phyloP scores from a whole-genome alignment of 1,140 invertebrate genomes.

The Bombus huntii region DNA sequence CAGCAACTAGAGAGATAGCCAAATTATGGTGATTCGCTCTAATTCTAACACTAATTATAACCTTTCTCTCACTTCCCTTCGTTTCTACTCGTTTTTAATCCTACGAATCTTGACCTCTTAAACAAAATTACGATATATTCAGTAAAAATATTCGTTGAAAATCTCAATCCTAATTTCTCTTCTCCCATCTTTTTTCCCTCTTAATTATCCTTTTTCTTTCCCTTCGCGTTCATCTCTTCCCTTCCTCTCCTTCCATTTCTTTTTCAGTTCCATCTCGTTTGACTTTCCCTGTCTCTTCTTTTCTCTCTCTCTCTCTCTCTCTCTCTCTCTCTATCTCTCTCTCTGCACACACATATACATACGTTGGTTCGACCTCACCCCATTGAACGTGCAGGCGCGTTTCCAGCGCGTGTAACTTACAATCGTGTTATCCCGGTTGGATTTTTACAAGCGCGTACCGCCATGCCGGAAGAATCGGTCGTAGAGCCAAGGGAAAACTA shows the following conservation, averaged over 20 bases:
- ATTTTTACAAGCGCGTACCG: constrained; percentile 34
- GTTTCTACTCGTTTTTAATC: neutral
- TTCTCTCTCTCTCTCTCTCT: neutral
- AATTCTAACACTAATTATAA: too few relatives aligned
- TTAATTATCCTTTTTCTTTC: neutral
- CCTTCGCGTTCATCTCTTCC: constrained; percentile 1
- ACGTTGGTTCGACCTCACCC: constrained; percentile 8
- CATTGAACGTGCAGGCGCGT: constrained; percentile 20
- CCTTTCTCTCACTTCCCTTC: neutral
- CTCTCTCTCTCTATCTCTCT: neutral
- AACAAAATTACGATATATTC: constrained; percentile 12
- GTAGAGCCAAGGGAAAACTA: constrained; percentile 42
- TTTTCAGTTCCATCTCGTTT: neutral
- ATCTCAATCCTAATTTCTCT: neutral
- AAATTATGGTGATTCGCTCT: too few relatives aligned
- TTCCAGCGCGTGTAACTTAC: constrained; percentile 44
- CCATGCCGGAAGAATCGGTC: constrained; percentile 27
- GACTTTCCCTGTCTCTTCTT: constrained; percentile 6
- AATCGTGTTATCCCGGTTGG: constrained; percentile 56
- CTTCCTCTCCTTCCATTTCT: neutral
- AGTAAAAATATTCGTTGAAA: neutral
- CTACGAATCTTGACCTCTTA: neutral
- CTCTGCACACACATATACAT: neutral
- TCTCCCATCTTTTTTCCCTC: neutral
- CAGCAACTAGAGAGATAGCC: too few relatives aligned